Base-by-base conservation (phyloP, 2,888 invertebrate species). In the Blomia tropicalis region DNA sequence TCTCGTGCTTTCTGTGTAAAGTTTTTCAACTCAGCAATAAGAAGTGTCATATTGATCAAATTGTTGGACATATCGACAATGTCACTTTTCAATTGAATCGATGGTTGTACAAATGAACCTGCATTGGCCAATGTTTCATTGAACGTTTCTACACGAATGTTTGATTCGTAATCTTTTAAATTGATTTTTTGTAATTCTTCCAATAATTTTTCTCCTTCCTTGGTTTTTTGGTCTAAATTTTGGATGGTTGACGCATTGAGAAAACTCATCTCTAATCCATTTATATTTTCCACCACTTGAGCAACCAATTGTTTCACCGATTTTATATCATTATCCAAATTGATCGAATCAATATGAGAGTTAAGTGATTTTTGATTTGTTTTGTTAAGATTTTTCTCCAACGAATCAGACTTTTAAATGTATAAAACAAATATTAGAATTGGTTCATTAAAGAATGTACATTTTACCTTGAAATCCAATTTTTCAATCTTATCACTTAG, bases 51-150 rank as follows among this genome's bases (percentile, higher is more conserved):
- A 11, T 62, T 62, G 36, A 44, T 19, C 22, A 43, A 43, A 31
- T 19, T 58, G 2, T 7, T 58, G 7, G 58, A 77, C 0, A 85
- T 81, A 19, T 78, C 74, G 17, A 80, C 77, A 0, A 83, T 83
- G 71, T 83, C 81, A 60, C 82, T 78, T 47, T 79, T 76, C 68
- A 89, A 77, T 71, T 88, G 86, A 44, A 83, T 81, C 51, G 89
- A 58, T n/a, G 65, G n/a, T 7, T 43, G 23, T 0, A 43, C 43
- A 22, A 66, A 29, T n/a, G 63, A 53, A 17, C 29, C 31, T 1
- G 66, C 73, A 68, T 83, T 84, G 1, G 76, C 75, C 62, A 81
- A 81, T 60, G 85, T 79, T 4, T 78, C 77, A 0, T 78, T 79
- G 0, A 84, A 79, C 2, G 29, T 11, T 19, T 56, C 29, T 2